Evolutionary conservation across 1,140 invertebrate species (phyloP).

Genomic region (Musca vetustissima): DNA sequence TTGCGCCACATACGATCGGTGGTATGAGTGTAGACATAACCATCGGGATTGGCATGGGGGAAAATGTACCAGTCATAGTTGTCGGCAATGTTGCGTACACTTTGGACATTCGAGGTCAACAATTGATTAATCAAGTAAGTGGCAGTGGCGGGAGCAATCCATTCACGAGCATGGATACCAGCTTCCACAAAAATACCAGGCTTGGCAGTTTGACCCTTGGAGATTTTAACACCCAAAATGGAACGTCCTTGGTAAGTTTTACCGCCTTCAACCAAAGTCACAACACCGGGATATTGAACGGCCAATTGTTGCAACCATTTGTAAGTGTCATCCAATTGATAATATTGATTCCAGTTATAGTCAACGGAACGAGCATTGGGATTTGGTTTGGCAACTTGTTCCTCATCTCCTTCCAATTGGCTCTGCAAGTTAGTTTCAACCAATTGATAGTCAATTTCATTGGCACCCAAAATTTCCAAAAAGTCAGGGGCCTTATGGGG

Average conservation of each 20-base stretch:
- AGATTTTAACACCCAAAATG: slow-evolving; percentile 59
- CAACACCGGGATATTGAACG: slow-evolving; percentile 51
- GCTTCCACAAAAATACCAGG: slow-evolving; percentile 58
- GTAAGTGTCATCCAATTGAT: slow-evolving; percentile 60
- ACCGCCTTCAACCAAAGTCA: slow-evolving; percentile 57
- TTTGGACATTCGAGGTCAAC: slow-evolving; percentile 56
- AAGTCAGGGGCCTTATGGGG: slow-evolving; percentile 53
- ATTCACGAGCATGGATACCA: slow-evolving; percentile 71
- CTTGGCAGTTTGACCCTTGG: slow-evolving; percentile 39
- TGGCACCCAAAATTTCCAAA: slow-evolving; percentile 38
- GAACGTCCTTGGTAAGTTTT: slow-evolving; percentile 59
- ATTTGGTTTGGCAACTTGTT: slow-evolving; percentile 32
- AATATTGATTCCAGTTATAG: slow-evolving; percentile 57
- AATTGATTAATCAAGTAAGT: slow-evolving; percentile 65
- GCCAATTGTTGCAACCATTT: slow-evolving; percentile 56
- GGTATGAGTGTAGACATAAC: slow-evolving; percentile 64
- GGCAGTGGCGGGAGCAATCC: slow-evolving; percentile 66
- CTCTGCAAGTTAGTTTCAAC: slow-evolving; percentile 41
- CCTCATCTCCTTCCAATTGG: slow-evolving; percentile 38
- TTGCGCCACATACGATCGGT: slow-evolving; percentile 67
- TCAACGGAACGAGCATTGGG: slow-evolving; percentile 31
- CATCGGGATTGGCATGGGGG: slow-evolving; percentile 72
- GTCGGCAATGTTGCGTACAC: slow-evolving; percentile 57
- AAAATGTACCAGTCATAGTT: slow-evolving; percentile 74
- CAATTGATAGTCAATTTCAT: slow-evolving; percentile 56